phyloP scores from a whole-genome alignment of 2,888 invertebrate species.

The Parasteatoda lunata region DNA sequence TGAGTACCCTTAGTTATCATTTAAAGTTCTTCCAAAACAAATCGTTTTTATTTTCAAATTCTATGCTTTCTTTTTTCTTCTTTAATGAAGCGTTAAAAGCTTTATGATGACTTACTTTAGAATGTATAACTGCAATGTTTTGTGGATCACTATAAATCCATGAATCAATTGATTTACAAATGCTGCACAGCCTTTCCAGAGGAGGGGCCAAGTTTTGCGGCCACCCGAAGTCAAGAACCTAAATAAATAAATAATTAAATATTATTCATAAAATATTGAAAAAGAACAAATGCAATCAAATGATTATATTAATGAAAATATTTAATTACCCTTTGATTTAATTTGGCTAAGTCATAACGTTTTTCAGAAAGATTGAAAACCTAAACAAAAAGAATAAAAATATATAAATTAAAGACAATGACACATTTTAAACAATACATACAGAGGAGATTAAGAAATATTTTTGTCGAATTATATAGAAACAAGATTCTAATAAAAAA shows the following conservation, averaged over 20 bases:
- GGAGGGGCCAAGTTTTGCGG: slow-evolving; percentile 89
- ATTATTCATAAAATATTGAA: not conserved
- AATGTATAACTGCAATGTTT: slow-evolving; percentile 90
- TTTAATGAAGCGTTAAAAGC: no score
- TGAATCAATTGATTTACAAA: slow-evolving; percentile 94
- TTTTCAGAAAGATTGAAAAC: slow-evolving; percentile 89
- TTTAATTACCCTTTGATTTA: slow-evolving; percentile 77
- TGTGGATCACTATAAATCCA: slow-evolving; percentile 89
- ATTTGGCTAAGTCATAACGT: slow-evolving; percentile 80
- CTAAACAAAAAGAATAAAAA: slow-evolving; percentile 77
- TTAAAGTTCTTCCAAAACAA: no score
- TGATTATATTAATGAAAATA: not conserved
- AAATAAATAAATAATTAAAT: not conserved
- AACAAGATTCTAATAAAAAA: no score
- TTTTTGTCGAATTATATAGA: no score
- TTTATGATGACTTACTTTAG: slow-evolving; percentile 77
- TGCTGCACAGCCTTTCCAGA: slow-evolving; percentile 89
- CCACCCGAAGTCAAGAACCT: slow-evolving; percentile 86
- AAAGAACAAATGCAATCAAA: not conserved
- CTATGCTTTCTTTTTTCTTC: no score
- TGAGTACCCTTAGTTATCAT: no score
- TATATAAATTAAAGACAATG: not conserved
- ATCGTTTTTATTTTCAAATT: no score
- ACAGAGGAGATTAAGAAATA: no score
- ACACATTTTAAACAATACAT: no score